Conservation (phyloP, 2,888 invertebrate species). For the Limnephilus rhombicus region DNA sequence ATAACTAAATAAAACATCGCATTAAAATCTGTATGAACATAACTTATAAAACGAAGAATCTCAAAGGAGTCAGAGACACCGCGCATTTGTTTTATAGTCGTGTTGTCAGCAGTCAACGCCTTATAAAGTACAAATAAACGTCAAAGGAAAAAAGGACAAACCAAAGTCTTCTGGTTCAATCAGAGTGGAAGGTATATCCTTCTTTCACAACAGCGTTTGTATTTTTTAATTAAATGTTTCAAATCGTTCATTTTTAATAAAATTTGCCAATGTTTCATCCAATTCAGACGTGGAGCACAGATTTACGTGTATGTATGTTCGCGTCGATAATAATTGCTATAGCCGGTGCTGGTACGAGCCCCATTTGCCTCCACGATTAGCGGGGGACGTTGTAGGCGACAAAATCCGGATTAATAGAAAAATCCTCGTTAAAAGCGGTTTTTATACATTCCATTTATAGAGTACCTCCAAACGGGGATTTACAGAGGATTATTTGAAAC, state of each 20-base stretch:
- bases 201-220: neutral
- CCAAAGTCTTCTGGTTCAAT: neutral
- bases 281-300: neutral
- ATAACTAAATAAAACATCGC: too few relatives aligned
- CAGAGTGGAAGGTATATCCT: neutral
- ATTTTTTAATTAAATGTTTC: neutral
- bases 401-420: slow-evolving; percentile 47
- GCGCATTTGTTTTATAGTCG: too few relatives aligned
- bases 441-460: slow-evolving; percentile 39
- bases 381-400: slow-evolving; percentile 32
- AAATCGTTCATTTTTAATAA: slow-evolving; percentile 16
- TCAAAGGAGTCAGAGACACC: too few relatives aligned
- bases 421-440: slow-evolving; percentile 46
- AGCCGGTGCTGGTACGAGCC: neutral
- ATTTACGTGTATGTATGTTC: neutral
- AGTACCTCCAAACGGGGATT: slow-evolving; percentile 9
- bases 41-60: too few relatives aligned
- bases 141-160: neutral
- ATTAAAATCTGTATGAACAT: too few relatives aligned
- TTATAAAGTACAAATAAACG: neutral
- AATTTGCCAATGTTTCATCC: neutral
- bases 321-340: slow-evolving; percentile 14
- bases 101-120: too few relatives aligned
- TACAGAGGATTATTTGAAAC: slow-evolving; percentile 26
- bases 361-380: slow-evolving; percentile 40